A percentile compares a stretch with the other conserved stretches of the same genome.
Conservation (phyloP, 2,888 invertebrate genomes). For the Nomada fucata region DNA sequence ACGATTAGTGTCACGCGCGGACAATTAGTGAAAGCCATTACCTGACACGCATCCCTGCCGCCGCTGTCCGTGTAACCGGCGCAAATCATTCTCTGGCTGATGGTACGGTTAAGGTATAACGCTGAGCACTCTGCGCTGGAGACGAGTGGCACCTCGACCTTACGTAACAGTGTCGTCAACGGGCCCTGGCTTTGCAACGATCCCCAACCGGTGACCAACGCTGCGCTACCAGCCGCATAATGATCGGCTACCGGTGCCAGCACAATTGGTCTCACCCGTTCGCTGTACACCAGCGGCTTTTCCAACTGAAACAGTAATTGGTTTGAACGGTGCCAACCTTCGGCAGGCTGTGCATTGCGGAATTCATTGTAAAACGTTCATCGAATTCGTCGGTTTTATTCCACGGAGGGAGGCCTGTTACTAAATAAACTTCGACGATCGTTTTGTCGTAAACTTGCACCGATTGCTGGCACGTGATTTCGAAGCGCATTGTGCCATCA, state of each 20-base stretch:
- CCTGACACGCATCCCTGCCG: slow-evolving; percentile 86
- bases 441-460: neutral
- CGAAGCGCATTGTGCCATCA: too few relatives aligned
- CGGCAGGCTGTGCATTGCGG: slow-evolving; percentile 11
- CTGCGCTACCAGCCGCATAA: slow-evolving; percentile 70
- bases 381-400: slow-evolving; percentile 42
- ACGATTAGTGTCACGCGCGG: neutral
- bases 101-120: slow-evolving; percentile 67
- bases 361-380: slow-evolving; percentile 48
- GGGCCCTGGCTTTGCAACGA: slow-evolving; percentile 68
- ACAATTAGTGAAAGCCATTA: too few relatives aligned
- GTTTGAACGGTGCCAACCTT: slow-evolving; percentile 21
- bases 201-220: slow-evolving; percentile 81
- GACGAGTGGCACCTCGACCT: slow-evolving; percentile 77
- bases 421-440: slow-evolving; percentile 41
- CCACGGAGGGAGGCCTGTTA: neutral
- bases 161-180: slow-evolving; percentile 72
- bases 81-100: slow-evolving; percentile 87
- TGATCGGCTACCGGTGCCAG: slow-evolving; percentile 71
- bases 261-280: slow-evolving; percentile 69
- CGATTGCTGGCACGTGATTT: neutral
- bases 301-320: slow-evolving; percentile 69
- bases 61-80: slow-evolving; percentile 86
- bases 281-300: slow-evolving; percentile 65
- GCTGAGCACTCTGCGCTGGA: slow-evolving; percentile 71